A percentile compares a stretch with the other conserved stretches of the same genome.
Evolutionary conservation across 2,888 invertebrate genomes (phyloP).

Genomic region (Trachelus troglodyta): DNA sequence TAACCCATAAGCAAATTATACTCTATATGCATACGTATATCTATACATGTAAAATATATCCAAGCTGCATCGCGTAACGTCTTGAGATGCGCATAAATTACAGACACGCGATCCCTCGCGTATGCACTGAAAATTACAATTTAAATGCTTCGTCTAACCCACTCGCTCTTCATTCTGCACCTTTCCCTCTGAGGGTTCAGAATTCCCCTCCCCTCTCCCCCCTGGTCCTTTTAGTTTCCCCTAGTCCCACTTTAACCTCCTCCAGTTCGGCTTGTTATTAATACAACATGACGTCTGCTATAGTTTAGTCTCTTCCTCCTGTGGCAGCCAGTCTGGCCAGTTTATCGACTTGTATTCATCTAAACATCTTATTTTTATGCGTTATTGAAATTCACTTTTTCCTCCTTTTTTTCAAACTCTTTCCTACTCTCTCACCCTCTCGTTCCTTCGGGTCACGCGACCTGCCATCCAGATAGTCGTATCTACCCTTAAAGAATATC

Average conservation of each 20-base stretch:
- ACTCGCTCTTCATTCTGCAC: background rate
- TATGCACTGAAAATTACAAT: constrained; percentile 61
- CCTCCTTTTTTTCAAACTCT: constrained; percentile 23
- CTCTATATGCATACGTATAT: background rate
- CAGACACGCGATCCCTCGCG: constrained; percentile 57
- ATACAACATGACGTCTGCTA: background rate
- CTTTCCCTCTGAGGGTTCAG: background rate
- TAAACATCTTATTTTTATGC: constrained; percentile 64
- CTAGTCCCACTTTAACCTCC: background rate
- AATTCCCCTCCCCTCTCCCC: constrained; percentile 33
- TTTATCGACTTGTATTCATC: constrained; percentile 62
- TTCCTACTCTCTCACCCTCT: background rate
- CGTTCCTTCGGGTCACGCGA: constrained; percentile 20
- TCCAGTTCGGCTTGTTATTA: background rate
- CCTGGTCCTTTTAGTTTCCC: constrained; percentile 26
- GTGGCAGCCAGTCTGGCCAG: constrained; percentile 31
- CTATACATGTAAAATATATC: background rate
- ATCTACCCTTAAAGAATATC: background rate
- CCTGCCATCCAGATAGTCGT: background rate
- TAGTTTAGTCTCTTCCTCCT: background rate
- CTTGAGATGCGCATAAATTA: constrained; percentile 63
- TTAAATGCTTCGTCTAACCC: constrained; percentile 47
- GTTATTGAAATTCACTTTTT: constrained; percentile 54
- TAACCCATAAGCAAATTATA: background rate
- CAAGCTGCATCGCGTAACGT: constrained; percentile 40